Evolutionary conservation across 2,797 vertebrate species (phyloP), one percentile per base, ranked within the genome.

Genomic region (Myotis vivesi): DNA sequence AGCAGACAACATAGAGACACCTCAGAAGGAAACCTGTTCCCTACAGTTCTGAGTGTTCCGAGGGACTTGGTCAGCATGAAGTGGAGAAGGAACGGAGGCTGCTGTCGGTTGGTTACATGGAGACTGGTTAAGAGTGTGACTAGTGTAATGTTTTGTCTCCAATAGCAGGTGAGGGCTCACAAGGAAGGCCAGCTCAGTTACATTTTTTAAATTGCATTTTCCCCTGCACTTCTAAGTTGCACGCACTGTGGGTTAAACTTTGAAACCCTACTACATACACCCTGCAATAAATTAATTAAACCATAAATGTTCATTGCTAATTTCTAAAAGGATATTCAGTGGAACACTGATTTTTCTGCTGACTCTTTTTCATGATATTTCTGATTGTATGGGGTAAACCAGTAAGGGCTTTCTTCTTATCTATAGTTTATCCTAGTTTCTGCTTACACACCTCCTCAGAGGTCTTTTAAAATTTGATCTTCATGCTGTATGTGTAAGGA

Each of bases 161-260:
- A 72, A 33, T 15, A 57, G 66, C 44, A 95, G 11, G 49, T 62
- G 15, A 93, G 12, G 22, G 22, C n/a, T 93, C 59, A 33, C 55
- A 89, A 90, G 28, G 51, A 59, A n/a, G 44, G n/a, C 46, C 77
- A 71, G 11, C 25, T 80, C 64, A 33, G 36, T 80, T 80, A 64
- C 59, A 76, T 84, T 83, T 94, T 66, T 15, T 38, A 36, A 87
- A 44, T 86, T 95, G 8, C 10, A 11, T 87, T 95, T 69, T 77
- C n/a, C 23, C 46, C 28, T 41, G 22, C 16, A 68, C 22, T 82
- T 72, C 28, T 49, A 69, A 57, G 20, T 84, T 81, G 16, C 11
- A 22, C 41, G 17, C 17, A 51, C 55, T 51, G 3, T 76, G 36
- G 11, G 11, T 88, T 94, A 55, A 22, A 68, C 36, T 94, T 92